Conservation (phyloP, 2,888 invertebrate genomes). For the Apantesis nais region DNA sequence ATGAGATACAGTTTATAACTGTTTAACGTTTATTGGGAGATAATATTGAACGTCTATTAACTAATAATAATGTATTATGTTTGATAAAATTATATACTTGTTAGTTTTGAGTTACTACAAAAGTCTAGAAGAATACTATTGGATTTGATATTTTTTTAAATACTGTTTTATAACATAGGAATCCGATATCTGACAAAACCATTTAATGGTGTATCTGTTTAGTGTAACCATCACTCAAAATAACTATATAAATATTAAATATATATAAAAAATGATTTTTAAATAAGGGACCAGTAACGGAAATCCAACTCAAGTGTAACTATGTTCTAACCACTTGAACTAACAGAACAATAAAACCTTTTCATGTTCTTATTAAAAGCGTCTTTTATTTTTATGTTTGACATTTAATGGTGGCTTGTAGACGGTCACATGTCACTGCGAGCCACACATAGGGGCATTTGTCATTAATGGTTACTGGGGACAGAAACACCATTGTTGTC, state of each 20-base stretch:
- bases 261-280: too few relatives aligned
- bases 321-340: constrained; percentile 28
- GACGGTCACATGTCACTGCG: constrained; percentile 21
- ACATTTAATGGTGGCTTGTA: constrained; percentile 38
- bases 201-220: constrained; percentile 18
- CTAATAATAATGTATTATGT: constrained; percentile 27
- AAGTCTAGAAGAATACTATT: not conserved
- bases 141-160: not conserved
- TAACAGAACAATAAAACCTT: constrained; percentile 46
- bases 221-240: constrained; percentile 22
- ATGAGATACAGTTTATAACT: constrained; percentile 46
- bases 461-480: constrained; percentile 16
- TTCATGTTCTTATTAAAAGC: constrained; percentile 47
- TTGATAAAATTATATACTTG: constrained; percentile 28
- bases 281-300: constrained; percentile 41
- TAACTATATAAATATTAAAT: too few relatives aligned
- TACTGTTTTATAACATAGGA: not conserved
- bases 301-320: constrained; percentile 26
- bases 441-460: constrained; percentile 21
- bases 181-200: not conserved
- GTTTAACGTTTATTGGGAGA: constrained; percentile 48
- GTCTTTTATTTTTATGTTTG: constrained; percentile 44
- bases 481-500: constrained; percentile 35
- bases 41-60: constrained; percentile 46
- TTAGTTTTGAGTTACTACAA: constrained; percentile 27